Conservation (phyloP, 1,140 invertebrate genomes). For the Leptinotarsa lineolata region DNA sequence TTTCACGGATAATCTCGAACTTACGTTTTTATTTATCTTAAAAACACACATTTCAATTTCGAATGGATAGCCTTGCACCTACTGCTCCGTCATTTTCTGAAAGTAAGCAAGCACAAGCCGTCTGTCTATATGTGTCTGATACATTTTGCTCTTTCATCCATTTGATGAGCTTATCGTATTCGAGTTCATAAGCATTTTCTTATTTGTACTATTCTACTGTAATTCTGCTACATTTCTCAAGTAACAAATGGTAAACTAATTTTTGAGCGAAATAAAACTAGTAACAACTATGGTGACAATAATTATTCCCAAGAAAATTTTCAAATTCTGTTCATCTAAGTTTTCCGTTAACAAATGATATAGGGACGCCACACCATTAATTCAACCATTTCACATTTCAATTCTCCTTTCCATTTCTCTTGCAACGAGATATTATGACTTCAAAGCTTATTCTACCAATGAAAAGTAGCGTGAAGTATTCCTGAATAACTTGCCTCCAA, state of each 20-base stretch:
- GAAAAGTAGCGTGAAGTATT: neutral
- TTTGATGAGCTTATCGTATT: neutral
- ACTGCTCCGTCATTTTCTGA: neutral
- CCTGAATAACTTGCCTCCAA: neutral
- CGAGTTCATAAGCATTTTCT: neutral
- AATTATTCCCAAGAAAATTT: neutral
- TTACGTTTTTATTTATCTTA: neutral
- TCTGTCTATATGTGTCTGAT: neutral
- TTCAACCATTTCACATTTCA: no score
- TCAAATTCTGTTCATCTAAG: no score
- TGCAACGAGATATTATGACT: neutral
- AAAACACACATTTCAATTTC: conserved; percentile 20
- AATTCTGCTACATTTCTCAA: neutral
- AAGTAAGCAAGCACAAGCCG: neutral
- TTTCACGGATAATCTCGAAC: neutral
- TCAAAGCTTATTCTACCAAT: neutral
- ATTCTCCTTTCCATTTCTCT: no score
- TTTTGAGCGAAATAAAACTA: neutral
- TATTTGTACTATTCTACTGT: neutral
- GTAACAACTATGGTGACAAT: neutral
- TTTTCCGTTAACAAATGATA: no score
- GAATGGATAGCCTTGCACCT: conserved; percentile 15
- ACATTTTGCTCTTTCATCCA: neutral
- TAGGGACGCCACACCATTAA: no score
- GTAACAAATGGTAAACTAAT: neutral